Evolutionary conservation across 2,113 vertebrate genomes (phyloP).

Genomic region (Amphiprion ocellaris): DNA sequence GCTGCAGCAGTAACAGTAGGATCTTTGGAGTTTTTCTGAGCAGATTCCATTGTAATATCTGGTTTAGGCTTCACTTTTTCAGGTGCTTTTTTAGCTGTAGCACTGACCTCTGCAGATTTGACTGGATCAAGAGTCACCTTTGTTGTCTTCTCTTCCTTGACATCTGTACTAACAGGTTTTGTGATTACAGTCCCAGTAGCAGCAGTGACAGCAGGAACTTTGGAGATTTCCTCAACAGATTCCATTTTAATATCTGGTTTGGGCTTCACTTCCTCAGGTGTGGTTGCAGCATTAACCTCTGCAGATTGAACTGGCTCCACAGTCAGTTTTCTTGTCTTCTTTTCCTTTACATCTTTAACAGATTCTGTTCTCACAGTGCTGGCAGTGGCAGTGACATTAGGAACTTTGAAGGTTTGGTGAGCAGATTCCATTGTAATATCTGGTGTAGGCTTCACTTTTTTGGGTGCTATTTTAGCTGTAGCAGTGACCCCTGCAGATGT

Average conservation of each 20-base stretch:
- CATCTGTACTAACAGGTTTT: conserved; percentile 10
- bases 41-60: background rate
- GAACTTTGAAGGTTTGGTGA: conserved; percentile 13
- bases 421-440: background rate
- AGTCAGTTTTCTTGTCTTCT: conserved; percentile 22
- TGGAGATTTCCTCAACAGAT: conserved; percentile 17
- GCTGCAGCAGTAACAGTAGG: background rate
- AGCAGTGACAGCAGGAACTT: background rate
- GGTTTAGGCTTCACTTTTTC: conserved; percentile 24
- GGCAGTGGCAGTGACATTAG: background rate
- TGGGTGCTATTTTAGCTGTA: background rate
- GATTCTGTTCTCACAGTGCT: background rate
- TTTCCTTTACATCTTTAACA: conserved; percentile 12
- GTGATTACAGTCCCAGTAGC: background rate
- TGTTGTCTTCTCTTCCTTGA: conserved; percentile 17
- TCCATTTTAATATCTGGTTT: background rate
- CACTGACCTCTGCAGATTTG: conserved; percentile 14
- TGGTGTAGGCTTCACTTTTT: conserved; percentile 25
- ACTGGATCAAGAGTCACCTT: conserved; percentile 20
- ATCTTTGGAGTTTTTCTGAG: conserved; percentile 21
- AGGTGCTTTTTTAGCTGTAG: conserved; percentile 3
- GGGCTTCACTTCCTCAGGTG: background rate
- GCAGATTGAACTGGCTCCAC: conserved; percentile 16
- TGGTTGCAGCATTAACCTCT: conserved; percentile 4
- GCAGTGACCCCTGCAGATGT: conserved; percentile 15